Base-by-base conservation (phyloP, 2,113 vertebrate genomes). In the Galbula dea region DNA sequence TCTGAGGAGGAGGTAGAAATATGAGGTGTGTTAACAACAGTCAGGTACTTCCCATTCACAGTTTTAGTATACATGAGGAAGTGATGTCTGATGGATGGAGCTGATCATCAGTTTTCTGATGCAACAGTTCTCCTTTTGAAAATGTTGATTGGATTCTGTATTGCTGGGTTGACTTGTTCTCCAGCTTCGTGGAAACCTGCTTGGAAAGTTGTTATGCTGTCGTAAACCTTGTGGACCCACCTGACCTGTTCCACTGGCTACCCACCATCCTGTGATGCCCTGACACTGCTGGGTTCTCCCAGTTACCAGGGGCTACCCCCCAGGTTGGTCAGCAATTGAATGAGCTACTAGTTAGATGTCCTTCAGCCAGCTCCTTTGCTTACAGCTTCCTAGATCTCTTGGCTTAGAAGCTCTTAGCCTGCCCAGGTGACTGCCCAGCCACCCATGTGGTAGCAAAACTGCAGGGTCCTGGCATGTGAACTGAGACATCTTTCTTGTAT, bases 81-180 rank as follows among this genome's bases (percentile, higher is more conserved):
- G 51, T 27, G 18, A 74, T 90, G 54, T 63, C 54, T 87, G 81
- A 90, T 79, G 49, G 90, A 29, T 63, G 71, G 51, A 93, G 63
- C 36, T 0, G 20, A 91, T 92, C 72, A 17, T 39, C n/a, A 20
- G 4, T 83, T 76, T 88, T 91, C 87, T 96, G 95, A 94, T 71
- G 96, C 91, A 96, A 95, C 36, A 11, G 18, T 91, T 91, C 86
- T 83, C 27, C 6, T 14, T 76, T 83, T 36, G 29, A 86, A 93
- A 89, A 61, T 46, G 77, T 75, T 69, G 89, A 91, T 81, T 93
- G 67, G 67, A 46, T 93, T 94, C 57, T 81, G 65, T 48, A 29
- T 45, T 96, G 90, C 95, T 93, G 83, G 95, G 94, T 63, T 92
- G 88, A 65, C 96, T 93, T 90, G 95, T 96, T 96, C 92, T 94